Evolutionary conservation across 64 coral and sea anemone genomes (phyloP), one percentile per base, ranked within the genome.

Genomic region (Porites australiensis): DNA sequence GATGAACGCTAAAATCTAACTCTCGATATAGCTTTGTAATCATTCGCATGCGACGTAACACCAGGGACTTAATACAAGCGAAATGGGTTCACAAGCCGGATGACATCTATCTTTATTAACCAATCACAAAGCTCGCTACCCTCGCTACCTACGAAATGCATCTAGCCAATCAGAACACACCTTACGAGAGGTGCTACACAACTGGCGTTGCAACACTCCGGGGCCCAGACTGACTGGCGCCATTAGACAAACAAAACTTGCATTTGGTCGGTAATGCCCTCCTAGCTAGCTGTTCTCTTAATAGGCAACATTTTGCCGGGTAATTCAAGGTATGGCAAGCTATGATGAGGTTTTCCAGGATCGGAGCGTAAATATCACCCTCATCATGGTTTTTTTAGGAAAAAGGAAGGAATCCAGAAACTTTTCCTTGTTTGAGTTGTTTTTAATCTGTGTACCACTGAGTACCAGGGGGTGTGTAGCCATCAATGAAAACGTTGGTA

Each of bases 321-420:
- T 67, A n/a, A 67, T 67, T 67, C 64, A 67, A 67, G 64, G 64
- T 67, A 67, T 67, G 64, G 64, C 64, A 13, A n/a, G n/a, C n/a
- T n/a, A n/a, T n/a, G n/a, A n/a, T n/a, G n/a, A n/a, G n/a, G n/a
- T n/a, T n/a, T n/a, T 18, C 64, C 64, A 67, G 64, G 64, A 67
- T 67, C 64, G 16, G 64, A 67, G 64, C 64, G 16, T n/a, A 67
- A 67, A 67, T 67, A 67, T 67, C 64, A 67, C 64, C 9, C 64
- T 67, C 64, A 8, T 67, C 9, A 67, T 67, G 20, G 64, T 67
- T 67, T 67, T 67, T 67, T 67, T 19, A n/a, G 64, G 4, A 37
- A 37, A 37, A 37, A 37, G 27, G 27, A 67, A 67, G 64, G 64
- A 67, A 67, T 67, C 21, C 12, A n/a, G 18, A 67, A 67, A 67